Base-by-base conservation (phyloP, 1,140 invertebrate genomes). In the Eumeta japonica region DNA sequence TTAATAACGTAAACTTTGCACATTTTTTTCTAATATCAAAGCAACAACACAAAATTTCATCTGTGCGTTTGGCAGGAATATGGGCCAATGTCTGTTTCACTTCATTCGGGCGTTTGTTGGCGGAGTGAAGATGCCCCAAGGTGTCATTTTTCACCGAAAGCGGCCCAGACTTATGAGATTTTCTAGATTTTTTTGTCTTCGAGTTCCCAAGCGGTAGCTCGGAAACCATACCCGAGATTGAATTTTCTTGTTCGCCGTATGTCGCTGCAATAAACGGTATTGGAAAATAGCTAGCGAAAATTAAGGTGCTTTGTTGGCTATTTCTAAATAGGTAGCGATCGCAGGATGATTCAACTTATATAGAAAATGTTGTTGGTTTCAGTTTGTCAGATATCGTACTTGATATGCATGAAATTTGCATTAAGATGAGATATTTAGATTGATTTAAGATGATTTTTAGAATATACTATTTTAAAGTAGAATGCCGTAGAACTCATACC, bases 81-180 rank as follows among this genome's bases (percentile, higher is more conserved):
- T 39, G 42, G 39, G 24, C 35, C 20, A 28, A 40, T 38, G 47
- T 45, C 53, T 56, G 60, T 66, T 66, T 66, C 62, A 71, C 67
- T 71, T 71, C 68, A n/a, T 64, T 68, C 66, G 61, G 51, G 58
- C 58, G 58, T 71, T 71, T 62, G 64, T 54, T 51, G 58, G 58
- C 56, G 56, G 56, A 55, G 20, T 24, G 62, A 68, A 65, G 64
- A 66, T 51, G 58, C 64, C 61, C 66, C 52, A 53, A 68, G 66
- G 66, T 66, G 62, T 68, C 62, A 68, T 72, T 68, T n/a, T n/a
- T 56, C 43, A 51, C 43, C 56, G 53, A 52, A 52, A 55, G 47
- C 54, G 49, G 45, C 48, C 49, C 48, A 29, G 48, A 58, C 45
- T 58, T 51, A 52, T 55, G 39, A 45, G 35, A 52, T 40, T 52